Conservation (phyloP, 2,113 vertebrate species). For the Limanda limanda region DNA sequence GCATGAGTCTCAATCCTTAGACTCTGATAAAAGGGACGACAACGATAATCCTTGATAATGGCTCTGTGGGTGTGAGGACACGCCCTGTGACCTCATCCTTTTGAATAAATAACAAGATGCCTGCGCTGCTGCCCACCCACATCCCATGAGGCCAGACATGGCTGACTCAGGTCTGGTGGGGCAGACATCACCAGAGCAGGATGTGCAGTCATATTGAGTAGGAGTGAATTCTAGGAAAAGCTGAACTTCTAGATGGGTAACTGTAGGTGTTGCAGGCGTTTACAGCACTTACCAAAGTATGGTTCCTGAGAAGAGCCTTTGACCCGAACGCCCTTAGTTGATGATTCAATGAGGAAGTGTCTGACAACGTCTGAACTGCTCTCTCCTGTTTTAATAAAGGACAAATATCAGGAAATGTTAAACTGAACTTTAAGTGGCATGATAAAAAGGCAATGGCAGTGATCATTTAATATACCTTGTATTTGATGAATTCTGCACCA, state of each 20-base stretch:
- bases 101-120: constrained; percentile 3
- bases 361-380: constrained; percentile 79
- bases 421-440: background rate
- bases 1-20: background rate
- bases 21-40: background rate
- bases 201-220: background rate
- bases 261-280: background rate
- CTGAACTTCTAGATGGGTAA: background rate
- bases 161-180: constrained; percentile 46
- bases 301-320: constrained; percentile 90
- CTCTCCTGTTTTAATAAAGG: constrained; percentile 54
- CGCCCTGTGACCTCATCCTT: constrained; percentile 34
- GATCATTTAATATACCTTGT: no score
- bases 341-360: constrained; percentile 94
- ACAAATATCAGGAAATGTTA: background rate
- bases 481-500: background rate
- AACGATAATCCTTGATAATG: constrained; percentile 1
- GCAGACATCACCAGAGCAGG: background rate
- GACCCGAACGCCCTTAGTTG: constrained; percentile 90
- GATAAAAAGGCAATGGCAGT: background rate
- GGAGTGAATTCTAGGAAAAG: background rate
- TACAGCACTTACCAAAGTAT: constrained; percentile 87
- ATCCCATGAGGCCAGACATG: constrained; percentile 13
- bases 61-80: constrained; percentile 11
- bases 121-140: background rate